Evolutionary conservation across 2,113 vertebrate genomes (phyloP), one percentile per base, ranked within the genome.

Genomic region (Sinocyclocheilus anshuiensis): DNA sequence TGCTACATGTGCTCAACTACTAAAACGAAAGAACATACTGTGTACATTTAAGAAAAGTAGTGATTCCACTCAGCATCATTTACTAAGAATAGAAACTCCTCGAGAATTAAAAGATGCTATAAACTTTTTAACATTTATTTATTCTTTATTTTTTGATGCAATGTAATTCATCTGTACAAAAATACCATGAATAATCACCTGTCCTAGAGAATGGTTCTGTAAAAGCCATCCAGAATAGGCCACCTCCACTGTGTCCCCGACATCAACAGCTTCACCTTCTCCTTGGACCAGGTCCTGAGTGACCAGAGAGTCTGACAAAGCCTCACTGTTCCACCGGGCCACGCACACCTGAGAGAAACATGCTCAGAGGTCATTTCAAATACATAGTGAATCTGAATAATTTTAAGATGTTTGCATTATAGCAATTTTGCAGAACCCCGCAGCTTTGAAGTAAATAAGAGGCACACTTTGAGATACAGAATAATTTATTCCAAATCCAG

Each of bases 141-240:
- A 0, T 36, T 20, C 7, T 42, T 42, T 42, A 2, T n/a, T 13
- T 11, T 20, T 71, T 59, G 22, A n/a, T 61, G 10, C 20, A n/a
- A 4, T n/a, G 20, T 59, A 10, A n/a, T 42, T 36, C 8, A 20
- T 39, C 69, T n/a, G 4, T 42, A 74, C 67, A 20, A 20, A 71
- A 59, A 22, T 74, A 39, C 36, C 9, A 72, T 74, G n/a, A 36
- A 57, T 65, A 10, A 24, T 15, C n/a, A 97, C 96, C 95, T 96
- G 95, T 50, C 95, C 94, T 69, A 95, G 90, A 0, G 86, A 79
- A 0, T 95, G 90, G 91, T 94, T 96, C 88, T 97, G 95, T 81
- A 96, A 93, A 83, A 96, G 93, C 96, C 96, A 97, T 29, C 95
- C 93, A 0, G 95, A 95, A 55, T 95, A 96, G 29, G 94, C 91